Evolutionary conservation across 2,888 invertebrate species (phyloP), one percentile per base, ranked within the genome.

Genomic region (Macrosoma leucophasiata): DNA sequence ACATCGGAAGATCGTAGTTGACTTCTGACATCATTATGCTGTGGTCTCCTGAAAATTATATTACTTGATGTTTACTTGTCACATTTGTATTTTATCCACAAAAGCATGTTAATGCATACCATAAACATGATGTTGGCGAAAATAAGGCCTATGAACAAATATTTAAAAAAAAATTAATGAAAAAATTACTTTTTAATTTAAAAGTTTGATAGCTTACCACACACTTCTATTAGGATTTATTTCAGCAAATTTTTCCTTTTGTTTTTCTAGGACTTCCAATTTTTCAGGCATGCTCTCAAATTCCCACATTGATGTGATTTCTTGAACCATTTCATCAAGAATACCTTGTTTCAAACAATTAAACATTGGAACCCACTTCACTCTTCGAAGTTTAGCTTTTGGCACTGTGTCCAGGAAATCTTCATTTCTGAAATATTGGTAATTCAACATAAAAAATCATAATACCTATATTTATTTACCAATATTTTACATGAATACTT

Each of bases 331-430:
- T 44, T 76, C 77, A 42, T 73, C 67, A 6, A 71, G 55, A 26
- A 84, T 73, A 2, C 64, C 60, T 55, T 78, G 73, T 50, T 81
- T 82, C 32, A 84, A 50, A 40, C 65, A 76, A 40, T 78, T 69
- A 37, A 82, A 77, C 66, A 81, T 72, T 10, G 72, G 78, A 9
- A 71, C 60, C 85, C 84, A 84, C 62, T 82, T 78, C 0, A 85
- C 68, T 39, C 73, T 58, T 42, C 52, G 65, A 4, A 78, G 43
- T 53, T 79, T 78, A 5, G 69, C 62, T 57, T 77, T 78, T 2
- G 78, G 81, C 3, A 82, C 73, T 29, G 66, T 71, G 48, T 76
- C 68, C 4, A 81, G 58, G 48, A 85, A 84, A 38, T 84, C 84
- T 61, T 84, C 82, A 58, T 72, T 68, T 46, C 85, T 84, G 43